Evolutionary conservation across 2,113 vertebrate genomes (phyloP).

Genomic region (Spheniscus mendiculus): DNA sequence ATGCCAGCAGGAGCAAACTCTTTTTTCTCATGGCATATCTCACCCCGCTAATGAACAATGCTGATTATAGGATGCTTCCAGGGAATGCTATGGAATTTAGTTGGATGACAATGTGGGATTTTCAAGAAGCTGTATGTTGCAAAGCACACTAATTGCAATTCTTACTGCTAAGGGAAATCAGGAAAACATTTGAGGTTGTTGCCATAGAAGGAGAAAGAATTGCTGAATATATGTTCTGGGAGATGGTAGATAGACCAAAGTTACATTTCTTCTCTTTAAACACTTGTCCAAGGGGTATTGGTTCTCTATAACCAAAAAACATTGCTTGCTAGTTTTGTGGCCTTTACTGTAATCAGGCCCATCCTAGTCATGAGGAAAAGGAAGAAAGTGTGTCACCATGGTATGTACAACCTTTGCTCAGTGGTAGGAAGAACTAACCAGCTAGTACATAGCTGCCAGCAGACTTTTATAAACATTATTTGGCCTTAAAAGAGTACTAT

Average conservation of each 20-base stretch:
- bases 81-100: not conserved
- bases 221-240: not conserved
- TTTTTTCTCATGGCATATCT: not conserved
- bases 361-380: not conserved
- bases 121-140: not conserved
- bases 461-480: not conserved
- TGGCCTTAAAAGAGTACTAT: not conserved
- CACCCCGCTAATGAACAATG: not conserved
- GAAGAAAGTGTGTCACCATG: not conserved
- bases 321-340: not conserved
- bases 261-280: not conserved
- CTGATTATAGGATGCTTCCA: not conserved
- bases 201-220: not conserved
- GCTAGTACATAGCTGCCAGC: not conserved
- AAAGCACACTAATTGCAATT: not conserved
- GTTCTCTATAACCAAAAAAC: not conserved
- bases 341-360: not conserved
- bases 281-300: not conserved
- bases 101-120: not conserved
- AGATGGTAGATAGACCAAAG: not conserved
- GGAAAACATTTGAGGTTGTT: not conserved
- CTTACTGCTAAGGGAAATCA: not conserved
- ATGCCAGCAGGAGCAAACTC: not conserved
- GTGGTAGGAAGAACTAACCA: not conserved
- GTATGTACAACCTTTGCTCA: not conserved